Evolutionary conservation across 2,888 invertebrate genomes (phyloP).

Genomic region (Hyalella azteca): DNA sequence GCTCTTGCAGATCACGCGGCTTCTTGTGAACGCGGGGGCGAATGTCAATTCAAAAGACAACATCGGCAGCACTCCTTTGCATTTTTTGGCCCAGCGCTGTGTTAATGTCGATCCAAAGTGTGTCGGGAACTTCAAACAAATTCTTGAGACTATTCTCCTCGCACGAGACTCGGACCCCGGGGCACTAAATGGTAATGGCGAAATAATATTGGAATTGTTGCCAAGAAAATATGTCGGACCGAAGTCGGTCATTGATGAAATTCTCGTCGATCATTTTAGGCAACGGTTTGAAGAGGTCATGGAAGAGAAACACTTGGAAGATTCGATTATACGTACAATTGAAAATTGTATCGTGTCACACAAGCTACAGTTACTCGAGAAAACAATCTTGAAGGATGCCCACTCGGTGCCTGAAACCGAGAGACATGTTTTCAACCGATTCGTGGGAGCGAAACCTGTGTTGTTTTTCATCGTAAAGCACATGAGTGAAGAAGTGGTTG

Average conservation of each 20-base stretch:
- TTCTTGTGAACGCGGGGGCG: not conserved
- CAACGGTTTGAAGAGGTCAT: not conserved
- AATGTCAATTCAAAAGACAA: not conserved
- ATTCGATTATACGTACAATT: not conserved
- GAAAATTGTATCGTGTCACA: not conserved
- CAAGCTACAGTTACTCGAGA: not conserved
- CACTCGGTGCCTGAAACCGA: not conserved
- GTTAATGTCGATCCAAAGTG: not conserved
- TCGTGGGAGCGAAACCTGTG: not conserved
- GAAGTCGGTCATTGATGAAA: not conserved
- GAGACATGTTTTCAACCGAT: not conserved
- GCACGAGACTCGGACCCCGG: not conserved
- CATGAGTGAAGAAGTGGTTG: not conserved
- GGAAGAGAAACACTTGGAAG: not conserved
- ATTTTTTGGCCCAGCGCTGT: not conserved
- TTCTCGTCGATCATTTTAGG: not conserved
- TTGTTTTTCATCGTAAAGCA: not conserved
- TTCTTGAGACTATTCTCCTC: not conserved
- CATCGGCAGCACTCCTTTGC: not conserved
- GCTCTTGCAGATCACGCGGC: not conserved
- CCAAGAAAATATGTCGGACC: not conserved
- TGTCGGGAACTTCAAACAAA: not conserved
- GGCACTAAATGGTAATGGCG: not conserved
- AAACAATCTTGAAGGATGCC: not conserved
- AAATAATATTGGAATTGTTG: not conserved